These are phyloP conservation scores for Drosophila koepferae DNA, from an alignment of 2,888 invertebrate species.

Conservation along the genomic window DNA sequence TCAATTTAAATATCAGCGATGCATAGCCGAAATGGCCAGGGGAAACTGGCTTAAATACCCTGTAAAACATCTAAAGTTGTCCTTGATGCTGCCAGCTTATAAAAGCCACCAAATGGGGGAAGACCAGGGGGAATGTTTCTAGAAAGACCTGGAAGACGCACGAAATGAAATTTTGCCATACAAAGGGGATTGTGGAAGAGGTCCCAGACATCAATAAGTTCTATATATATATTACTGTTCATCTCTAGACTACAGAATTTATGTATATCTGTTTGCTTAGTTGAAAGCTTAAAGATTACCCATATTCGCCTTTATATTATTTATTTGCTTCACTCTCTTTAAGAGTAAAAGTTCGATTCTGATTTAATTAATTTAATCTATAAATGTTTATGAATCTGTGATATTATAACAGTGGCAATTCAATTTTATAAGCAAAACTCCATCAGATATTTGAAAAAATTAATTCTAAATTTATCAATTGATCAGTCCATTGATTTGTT, in stretches of 20 bases:
- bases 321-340: no score
- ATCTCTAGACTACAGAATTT: background rate
- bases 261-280: background rate
- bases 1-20: conserved; percentile 80
- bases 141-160: background rate
- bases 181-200: background rate
- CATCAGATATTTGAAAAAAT: no score
- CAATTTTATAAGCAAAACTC: no score
- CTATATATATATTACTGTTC: background rate
- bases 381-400: no score
- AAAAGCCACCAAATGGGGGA: background rate
- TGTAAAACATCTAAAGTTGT: conserved; percentile 6
- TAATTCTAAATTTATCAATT: no score
- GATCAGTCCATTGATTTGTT: no score
- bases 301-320: background rate
- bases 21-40: conserved; percentile 71
- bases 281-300: background rate
- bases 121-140: background rate
- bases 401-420: no score
- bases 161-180: background rate
- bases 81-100: background rate
- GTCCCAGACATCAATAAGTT: background rate
- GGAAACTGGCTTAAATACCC: conserved; percentile 48
- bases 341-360: no score
- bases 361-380: no score